A percentile compares a stretch with the other conserved stretches of the same genome.
These are phyloP conservation scores for Gnathonemus echidnorhynchus DNA, from an alignment of 2,113 vertebrate species.

Conservation along the genomic window DNA sequence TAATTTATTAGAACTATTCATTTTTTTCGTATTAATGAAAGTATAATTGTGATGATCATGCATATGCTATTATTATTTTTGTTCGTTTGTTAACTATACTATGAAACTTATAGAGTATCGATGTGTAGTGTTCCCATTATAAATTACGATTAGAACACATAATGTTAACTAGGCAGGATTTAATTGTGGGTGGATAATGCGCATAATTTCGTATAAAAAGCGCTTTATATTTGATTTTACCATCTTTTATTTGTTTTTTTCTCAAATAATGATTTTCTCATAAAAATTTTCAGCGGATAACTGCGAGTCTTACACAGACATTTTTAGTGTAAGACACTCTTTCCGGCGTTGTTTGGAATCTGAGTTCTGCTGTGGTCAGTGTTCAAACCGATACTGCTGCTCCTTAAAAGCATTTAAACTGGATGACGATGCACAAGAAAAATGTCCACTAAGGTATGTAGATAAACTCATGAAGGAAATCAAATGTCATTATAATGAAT, in stretches of 20 bases:
- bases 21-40: neutral
- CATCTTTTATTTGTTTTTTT: neutral
- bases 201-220: neutral
- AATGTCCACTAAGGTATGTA: conserved; percentile 37
- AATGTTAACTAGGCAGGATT: neutral
- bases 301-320: conserved; percentile 23
- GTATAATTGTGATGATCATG: neutral
- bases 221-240: neutral
- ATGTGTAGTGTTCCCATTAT: neutral
- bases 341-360: accelerated
- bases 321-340: accelerated
- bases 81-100: neutral
- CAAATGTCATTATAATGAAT: neutral
- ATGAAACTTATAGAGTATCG: neutral
- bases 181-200: neutral
- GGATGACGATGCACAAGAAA: conserved; percentile 23
- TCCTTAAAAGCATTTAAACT: accelerated
- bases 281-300: conserved; percentile 23
- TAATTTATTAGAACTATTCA: neutral
- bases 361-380: conserved; percentile 48
- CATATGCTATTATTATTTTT: neutral
- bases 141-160: neutral
- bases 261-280: neutral
- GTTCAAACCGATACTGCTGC: conserved; percentile 48
- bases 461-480: neutral